Conservation (phyloP, 1,140 invertebrate genomes). For the Pomacea maculata region DNA sequence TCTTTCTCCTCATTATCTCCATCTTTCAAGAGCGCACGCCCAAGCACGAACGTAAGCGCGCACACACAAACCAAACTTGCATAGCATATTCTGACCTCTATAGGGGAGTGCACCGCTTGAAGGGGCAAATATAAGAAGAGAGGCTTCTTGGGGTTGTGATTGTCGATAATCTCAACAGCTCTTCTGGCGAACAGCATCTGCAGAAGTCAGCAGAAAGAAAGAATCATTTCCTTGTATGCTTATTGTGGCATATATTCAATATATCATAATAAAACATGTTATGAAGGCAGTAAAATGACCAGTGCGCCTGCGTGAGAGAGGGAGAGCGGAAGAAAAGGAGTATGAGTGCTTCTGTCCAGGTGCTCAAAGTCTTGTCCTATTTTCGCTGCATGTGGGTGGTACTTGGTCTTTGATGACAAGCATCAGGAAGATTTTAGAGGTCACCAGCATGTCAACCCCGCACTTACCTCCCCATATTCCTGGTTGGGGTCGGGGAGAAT, state of each 20-base stretch:
- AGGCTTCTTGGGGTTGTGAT: constrained; percentile 16
- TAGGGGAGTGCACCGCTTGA: constrained; percentile 1
- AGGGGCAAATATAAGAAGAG: constrained; percentile 13
- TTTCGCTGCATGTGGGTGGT: background rate
- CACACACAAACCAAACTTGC: background rate
- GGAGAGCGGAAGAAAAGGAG: background rate
- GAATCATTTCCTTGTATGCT: background rate
- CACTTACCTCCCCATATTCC: constrained; percentile 14
- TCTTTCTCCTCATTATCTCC: too few species aligned
- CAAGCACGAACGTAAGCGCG: background rate
- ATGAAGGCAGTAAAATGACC: background rate
- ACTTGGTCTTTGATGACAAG: background rate
- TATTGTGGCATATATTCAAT: background rate
- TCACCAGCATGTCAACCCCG: background rate
- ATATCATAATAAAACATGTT: background rate
- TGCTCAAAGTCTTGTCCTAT: background rate
- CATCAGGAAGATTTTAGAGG: background rate
- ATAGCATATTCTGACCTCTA: background rate
- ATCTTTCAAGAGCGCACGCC: too few species aligned
- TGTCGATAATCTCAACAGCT: constrained; percentile 2
- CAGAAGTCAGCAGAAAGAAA: background rate
- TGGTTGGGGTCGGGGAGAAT: constrained; percentile 8
- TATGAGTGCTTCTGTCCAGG: background rate
- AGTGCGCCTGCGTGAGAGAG: too few species aligned
- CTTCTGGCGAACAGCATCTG: constrained; percentile 4